These are phyloP conservation scores for Pachycephala philippinensis DNA, from an alignment of 2,113 vertebrate species.

Conservation along the genomic window DNA sequence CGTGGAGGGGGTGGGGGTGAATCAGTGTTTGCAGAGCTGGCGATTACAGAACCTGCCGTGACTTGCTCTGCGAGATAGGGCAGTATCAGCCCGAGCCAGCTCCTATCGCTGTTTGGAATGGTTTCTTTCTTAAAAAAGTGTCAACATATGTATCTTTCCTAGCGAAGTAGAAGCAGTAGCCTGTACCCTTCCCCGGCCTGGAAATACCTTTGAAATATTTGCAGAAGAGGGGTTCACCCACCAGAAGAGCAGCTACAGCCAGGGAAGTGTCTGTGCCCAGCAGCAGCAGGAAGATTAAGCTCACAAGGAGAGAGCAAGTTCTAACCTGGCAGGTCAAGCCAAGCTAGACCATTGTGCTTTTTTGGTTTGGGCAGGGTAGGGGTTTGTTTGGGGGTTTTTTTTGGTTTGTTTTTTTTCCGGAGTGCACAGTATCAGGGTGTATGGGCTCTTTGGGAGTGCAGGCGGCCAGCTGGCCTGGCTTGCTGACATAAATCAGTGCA, in stretches of 20 bases:
- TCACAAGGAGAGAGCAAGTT: background rate
- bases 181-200: background rate
- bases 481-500: background rate
- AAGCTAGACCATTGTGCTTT: background rate
- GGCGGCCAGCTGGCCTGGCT: background rate
- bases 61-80: background rate
- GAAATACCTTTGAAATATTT: background rate
- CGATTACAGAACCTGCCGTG: background rate
- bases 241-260: background rate
- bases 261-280: background rate
- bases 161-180: background rate
- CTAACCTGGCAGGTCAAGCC: background rate
- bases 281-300: background rate
- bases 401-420: background rate
- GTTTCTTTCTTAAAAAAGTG: background rate
- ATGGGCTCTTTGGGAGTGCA: background rate
- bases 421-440: background rate
- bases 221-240: background rate
- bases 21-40: background rate
- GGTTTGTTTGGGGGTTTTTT: background rate
- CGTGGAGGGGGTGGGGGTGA: accelerated
- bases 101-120: background rate
- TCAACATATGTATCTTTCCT: background rate
- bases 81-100: background rate
- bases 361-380: accelerated